Evolutionary conservation across 2,113 vertebrate genomes (phyloP), one percentile per base, ranked within the genome.

Genomic region (Otocyon megalotis): DNA sequence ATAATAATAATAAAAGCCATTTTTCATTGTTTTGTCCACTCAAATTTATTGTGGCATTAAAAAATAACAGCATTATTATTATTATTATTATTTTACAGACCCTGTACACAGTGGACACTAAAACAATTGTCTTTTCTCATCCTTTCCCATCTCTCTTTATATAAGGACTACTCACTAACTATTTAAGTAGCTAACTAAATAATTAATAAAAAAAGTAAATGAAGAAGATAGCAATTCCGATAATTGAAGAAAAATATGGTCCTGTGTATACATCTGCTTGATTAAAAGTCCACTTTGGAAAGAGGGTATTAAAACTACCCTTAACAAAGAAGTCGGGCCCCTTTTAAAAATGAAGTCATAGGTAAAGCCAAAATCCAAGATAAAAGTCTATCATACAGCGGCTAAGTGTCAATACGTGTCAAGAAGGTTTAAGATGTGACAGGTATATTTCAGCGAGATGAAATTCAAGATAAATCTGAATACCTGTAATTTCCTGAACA

Each of bases 261-360:
- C 11, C 11, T 83, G 1, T 1, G 60, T 89, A 89, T 72, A 93
- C 10, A 94, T 84, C 63, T 85, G 37, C 53, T 86, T 88, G 20
- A 92, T 71, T 95, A 71, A 96, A 97, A 90, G 85, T 76, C 56
- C 63, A 80, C 5, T 81, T 93, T 87, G 53, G 2, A 90, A 96
- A 56, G 3, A 80, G 0, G 14, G 10, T 30, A 79, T 95, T 82
- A 19, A 69, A 69, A 83, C 35, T 86, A 67, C 53, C 19, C 3
- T 28, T 63, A 67, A 67, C n/a, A 83, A 82, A 92, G 12, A 63
- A 88, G 85, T n/a, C 48, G 65, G 54, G 15, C 60, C 90, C 4
- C 15, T 72, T 91, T 72, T 50, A 62, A 43, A 87, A 88, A 76
- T 58, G 12, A 94, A 96, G 14, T 65, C 80, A 77, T 10, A 43